Percentiles rank a stretch among this genome's conserved stretches.
Evolutionary conservation across 1,140 invertebrate genomes (phyloP).

Genomic region (Platorchestia sp.): DNA sequence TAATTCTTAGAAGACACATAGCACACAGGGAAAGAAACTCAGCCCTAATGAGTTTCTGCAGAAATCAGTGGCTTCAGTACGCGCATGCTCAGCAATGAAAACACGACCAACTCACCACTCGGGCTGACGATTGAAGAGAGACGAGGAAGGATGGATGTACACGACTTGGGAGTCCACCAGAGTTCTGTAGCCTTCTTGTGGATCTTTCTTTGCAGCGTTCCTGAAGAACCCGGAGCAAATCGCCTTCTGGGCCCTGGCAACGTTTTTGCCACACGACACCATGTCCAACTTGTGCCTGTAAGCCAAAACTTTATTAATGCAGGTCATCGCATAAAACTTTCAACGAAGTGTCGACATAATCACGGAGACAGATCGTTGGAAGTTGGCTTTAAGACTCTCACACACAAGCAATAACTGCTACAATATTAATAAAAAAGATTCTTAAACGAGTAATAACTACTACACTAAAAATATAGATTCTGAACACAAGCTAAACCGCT

Average conservation of each 20-base stretch:
- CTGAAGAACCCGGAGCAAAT: constrained; percentile 99
- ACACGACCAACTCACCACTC: constrained; percentile 80
- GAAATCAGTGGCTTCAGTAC: neutral
- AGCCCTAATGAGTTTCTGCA: neutral
- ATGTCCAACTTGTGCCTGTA: constrained; percentile 94
- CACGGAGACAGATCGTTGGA: too few relatives aligned
- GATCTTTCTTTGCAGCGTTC: constrained; percentile 99
- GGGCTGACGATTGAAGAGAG: constrained; percentile 97
- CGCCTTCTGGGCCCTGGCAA: constrained; percentile 95
- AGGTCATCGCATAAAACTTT: too few relatives aligned
- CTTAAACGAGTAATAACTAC: too few relatives aligned
- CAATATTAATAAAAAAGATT: too few relatives aligned
- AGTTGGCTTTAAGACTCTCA: too few relatives aligned
- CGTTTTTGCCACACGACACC: constrained; percentile 95
- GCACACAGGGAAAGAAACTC: too few relatives aligned
- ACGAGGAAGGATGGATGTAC: constrained; percentile 98
- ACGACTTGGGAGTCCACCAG: constrained; percentile 98
- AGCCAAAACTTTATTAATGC: constrained; percentile 70
- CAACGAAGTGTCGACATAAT: too few relatives aligned
- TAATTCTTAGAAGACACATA: too few relatives aligned
- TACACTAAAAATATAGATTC: too few relatives aligned
- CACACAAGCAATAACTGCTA: too few relatives aligned
- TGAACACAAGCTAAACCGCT: too few relatives aligned
- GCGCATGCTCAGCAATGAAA: neutral
- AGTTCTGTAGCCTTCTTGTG: constrained; percentile 98